Base-by-base conservation (phyloP, 53 echinoderm and acorn worm species). In the Holothuria scabra region DNA sequence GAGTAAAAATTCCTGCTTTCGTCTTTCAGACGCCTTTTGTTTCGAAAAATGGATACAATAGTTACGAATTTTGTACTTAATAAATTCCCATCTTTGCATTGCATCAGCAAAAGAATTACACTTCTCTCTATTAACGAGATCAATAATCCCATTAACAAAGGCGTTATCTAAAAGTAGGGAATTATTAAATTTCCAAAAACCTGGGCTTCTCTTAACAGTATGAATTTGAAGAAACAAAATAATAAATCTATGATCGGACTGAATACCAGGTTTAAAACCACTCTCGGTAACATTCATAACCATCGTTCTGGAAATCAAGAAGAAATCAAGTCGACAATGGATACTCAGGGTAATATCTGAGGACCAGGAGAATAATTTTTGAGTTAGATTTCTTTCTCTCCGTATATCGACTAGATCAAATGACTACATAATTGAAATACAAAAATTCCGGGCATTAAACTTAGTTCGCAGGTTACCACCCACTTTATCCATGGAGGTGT, bases 111-210 rank as follows among this genome's bases (percentile, higher is more conserved):
- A 24, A 61, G 4, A 14, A 61, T 22, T 24, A 24, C 28, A 24
- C 23, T 22, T 24, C 12, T 24, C 22, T 24, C 23, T 61, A 61
- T 22, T 24, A 61, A 61, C 28, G 28, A 61, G 22, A 61, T 61
- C 28, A 11, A 26, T 24, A 61, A 61, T 61, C 28, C 22, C 28
- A 61, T 22, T 24, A 14, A 26, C 28, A 26, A 24, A 61, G 28
- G 22, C 28, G n/a, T n/a, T n/a, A n/a, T n/a, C n/a, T n/a, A n/a
- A n/a, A n/a, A n/a, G n/a, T n/a, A n/a, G n/a, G n/a, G 76, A 14
- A 48, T 75, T 75, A 32, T 75, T 75, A 11, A 75, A 84, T 71
- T 84, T 84, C 72, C 72, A 84, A 52, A n/a, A 71, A 4, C 84
- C 57, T 28, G 55, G 67, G n/a, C 84, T 71, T 32, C 71, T 23